These are phyloP conservation scores for Ptycholaimellus sp. DNA, from an alignment of 2,888 invertebrate species.

Conservation along the genomic window DNA sequence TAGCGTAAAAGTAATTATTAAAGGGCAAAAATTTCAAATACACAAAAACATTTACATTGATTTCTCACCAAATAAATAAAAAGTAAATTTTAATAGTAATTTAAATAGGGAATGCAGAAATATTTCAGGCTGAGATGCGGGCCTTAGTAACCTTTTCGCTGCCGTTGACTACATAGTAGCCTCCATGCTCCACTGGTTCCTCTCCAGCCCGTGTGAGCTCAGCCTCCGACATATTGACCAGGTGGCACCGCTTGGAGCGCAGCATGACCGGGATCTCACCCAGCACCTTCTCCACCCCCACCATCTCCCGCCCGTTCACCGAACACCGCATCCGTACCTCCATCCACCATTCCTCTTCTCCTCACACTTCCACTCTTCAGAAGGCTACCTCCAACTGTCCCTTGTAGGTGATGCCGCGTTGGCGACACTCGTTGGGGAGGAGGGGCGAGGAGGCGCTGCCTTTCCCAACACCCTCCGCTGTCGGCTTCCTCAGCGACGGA, in stretches of 20 bases:
- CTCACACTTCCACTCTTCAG: not conserved
- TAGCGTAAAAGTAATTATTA: not conserved
- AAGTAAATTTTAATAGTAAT: too few species aligned
- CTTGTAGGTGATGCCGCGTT: slow-evolving; percentile 54
- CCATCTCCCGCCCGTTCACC: slow-evolving; percentile 16
- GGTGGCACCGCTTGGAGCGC: slow-evolving; percentile 61
- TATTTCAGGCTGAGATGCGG: too few species aligned
- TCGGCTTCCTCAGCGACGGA: too few species aligned
- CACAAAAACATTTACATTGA: slow-evolving; percentile 33
- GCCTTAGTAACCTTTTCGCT: slow-evolving; percentile 47
- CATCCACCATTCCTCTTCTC: slow-evolving; percentile 4
- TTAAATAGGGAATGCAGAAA: too few species aligned
- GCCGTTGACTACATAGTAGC: slow-evolving; percentile 83
- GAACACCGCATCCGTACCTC: slow-evolving; percentile 6
- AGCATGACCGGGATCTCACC: slow-evolving; percentile 46
- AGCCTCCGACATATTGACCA: slow-evolving; percentile 46
- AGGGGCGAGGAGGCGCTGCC: slow-evolving; percentile 9
- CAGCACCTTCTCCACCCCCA: slow-evolving; percentile 12
- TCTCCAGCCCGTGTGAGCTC: slow-evolving; percentile 57
- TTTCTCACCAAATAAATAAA: too few species aligned
- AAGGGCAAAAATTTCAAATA: slow-evolving; percentile 1
- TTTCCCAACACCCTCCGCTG: not conserved
- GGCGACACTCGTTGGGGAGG: slow-evolving; percentile 64
- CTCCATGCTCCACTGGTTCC: slow-evolving; percentile 55
- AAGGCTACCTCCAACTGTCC: slow-evolving; percentile 39